Base-by-base conservation (phyloP, 2,113 vertebrate genomes). In the Cichladusa arquata region DNA sequence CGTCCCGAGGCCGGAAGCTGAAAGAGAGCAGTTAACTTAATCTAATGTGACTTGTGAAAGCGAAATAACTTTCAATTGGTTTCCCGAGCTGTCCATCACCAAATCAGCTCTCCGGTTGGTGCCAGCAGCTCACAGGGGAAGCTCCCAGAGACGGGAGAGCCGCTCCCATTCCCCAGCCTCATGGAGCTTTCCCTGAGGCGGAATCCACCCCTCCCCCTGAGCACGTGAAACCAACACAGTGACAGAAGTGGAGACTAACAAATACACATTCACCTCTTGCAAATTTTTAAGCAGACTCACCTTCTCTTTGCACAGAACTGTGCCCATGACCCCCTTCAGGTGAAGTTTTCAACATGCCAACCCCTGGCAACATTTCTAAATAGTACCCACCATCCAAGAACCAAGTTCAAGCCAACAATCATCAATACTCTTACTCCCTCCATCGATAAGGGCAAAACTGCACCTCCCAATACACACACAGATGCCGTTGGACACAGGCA, bases 221-320 rank as follows among this genome's bases (percentile, higher is more conserved):
- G n/a, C n/a, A n/a, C n/a, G n/a, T n/a, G n/a, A n/a, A n/a, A n/a
- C n/a, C n/a, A n/a, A n/a, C n/a, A n/a, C 28, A 25, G 9, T 38
- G 40, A 62, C 31, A 74, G 24, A 81, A 71, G 11, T n/a, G 20
- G 53, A 66, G 34, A 40, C 28, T n/a, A n/a, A 54, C 8, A 58
- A 7, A 54, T 44, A 26, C 1, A 51, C 9, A 7, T 16, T 57
- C 0, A 0, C 11, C 25, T 76, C 51, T 71, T 2, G 1, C 42
- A 82, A 54, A 58, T 40, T 87, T 93, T 94, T 80, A 61, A 78
- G 54, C 1, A 3, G 14, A 24, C 29, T 14, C 44, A 72, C 38
- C 29, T 58, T 67, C 67, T 86, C 9, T 40, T 58, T 4, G 2
- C 13, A 14, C 9, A 70, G 26, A 64, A 33, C 25, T 19, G 17